Conservation (phyloP, 2,888 invertebrate genomes). For the Nebria brevicollis region DNA sequence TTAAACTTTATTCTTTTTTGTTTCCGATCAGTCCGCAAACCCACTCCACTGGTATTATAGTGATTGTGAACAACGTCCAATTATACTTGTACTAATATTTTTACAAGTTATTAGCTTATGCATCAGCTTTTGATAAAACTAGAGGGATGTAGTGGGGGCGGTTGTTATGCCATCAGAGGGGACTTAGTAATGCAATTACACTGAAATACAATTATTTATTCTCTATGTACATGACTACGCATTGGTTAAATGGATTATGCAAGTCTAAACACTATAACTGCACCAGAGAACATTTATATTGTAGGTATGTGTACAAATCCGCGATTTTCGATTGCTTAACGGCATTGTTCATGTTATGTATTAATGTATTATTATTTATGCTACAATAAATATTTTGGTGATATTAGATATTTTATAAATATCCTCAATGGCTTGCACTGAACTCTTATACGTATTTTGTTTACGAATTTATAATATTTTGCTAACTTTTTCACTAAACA, state of each 20-base stretch:
- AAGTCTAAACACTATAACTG: slow-evolving; percentile 35
- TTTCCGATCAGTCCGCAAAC: too few species aligned
- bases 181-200: slow-evolving; percentile 52
- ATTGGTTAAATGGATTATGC: slow-evolving; percentile 51
- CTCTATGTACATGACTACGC: slow-evolving; percentile 50
- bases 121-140: slow-evolving; percentile 15
- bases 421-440: too few species aligned
- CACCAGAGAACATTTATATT: background rate
- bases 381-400: too few species aligned
- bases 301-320: background rate
- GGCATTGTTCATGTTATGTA: too few species aligned
- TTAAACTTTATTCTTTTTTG: too few species aligned
- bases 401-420: too few species aligned
- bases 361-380: too few species aligned
- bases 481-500: too few species aligned
- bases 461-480: too few species aligned
- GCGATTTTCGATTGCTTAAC: background rate
- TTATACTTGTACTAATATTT: slow-evolving; percentile 51
- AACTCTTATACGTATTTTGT: too few species aligned
- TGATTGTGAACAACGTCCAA: slow-evolving; percentile 30
- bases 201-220: slow-evolving; percentile 52
- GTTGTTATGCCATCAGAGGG: slow-evolving; percentile 32
- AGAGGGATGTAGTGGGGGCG: background rate
- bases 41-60: background rate
- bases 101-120: slow-evolving; percentile 52